Percentiles rank a stretch among this genome's conserved stretches.
These are phyloP conservation scores for Gobius niger DNA, from an alignment of 2,113 vertebrate genomes.

Conservation along the genomic window DNA sequence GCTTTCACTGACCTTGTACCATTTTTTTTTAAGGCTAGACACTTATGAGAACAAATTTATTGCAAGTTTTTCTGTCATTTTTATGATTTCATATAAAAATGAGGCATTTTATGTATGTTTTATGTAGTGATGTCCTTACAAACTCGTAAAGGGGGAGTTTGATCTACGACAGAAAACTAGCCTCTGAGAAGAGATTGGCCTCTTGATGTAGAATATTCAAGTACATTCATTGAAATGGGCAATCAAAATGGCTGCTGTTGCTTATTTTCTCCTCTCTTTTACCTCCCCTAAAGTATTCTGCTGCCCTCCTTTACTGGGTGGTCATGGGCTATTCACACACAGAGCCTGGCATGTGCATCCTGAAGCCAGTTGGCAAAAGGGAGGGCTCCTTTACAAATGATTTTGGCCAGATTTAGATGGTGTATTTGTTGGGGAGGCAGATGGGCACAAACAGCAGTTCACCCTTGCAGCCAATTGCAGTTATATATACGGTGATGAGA, in stretches of 20 bases:
- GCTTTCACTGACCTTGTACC: background rate
- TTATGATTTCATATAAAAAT: background rate
- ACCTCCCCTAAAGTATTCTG: conserved; percentile 34
- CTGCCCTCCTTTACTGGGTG: conserved; percentile 33
- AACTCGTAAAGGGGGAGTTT: background rate
- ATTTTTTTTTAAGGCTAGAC: background rate
- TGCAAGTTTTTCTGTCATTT: background rate
- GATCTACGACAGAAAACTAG: no score
- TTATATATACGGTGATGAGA: conserved; percentile 21
- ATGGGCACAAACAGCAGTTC: background rate
- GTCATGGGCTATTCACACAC: conserved; percentile 45
- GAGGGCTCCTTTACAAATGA: conserved; percentile 34
- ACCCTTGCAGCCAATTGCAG: conserved; percentile 44
- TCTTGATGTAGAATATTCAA: no score
- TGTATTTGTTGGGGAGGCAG: no score
- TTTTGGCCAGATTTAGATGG: conserved; percentile 31
- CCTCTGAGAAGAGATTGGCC: no score
- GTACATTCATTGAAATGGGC: no score
- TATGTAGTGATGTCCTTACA: background rate
- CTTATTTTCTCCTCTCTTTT: background rate
- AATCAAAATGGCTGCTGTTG: conserved; percentile 21
- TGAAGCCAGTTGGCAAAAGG: conserved; percentile 35
- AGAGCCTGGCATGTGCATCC: conserved; percentile 46
- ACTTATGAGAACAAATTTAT: no score
- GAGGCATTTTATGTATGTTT: background rate